These are phyloP conservation scores for Leuctra nigra DNA, from an alignment of 2,888 invertebrate species.

Conservation along the genomic window DNA sequence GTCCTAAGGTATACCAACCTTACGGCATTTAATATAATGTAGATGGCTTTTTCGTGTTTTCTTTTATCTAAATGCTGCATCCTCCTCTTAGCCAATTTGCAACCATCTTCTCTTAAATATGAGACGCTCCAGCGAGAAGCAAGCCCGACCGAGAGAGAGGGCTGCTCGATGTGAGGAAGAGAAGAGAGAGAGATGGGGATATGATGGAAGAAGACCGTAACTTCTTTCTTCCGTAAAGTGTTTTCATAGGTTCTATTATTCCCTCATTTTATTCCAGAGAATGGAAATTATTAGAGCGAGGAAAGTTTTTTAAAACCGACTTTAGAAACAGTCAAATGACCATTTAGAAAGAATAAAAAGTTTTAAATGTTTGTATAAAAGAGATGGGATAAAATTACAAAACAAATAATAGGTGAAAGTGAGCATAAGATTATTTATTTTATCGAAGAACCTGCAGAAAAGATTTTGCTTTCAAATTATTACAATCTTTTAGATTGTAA, in stretches of 20 bases:
- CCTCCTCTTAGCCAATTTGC: constrained; percentile 12
- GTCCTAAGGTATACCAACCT: constrained; percentile 7
- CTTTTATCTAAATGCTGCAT: constrained; percentile 16
- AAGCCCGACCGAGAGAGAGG: no score
- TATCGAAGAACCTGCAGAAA: no score
- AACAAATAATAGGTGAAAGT: no score
- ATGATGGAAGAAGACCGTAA: constrained; percentile 16
- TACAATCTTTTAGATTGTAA: no score
- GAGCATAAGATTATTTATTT: no score
- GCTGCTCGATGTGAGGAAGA: no score
- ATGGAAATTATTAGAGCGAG: constrained; percentile 13
- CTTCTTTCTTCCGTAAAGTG: constrained; percentile 17
- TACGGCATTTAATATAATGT: constrained; percentile 25
- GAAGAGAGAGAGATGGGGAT: constrained; percentile 1
- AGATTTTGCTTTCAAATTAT: no score
- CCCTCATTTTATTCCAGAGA: constrained; percentile 6
- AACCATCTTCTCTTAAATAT: constrained; percentile 17
- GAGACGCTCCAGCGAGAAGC: constrained; percentile 10
- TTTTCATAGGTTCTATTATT: constrained; percentile 16
- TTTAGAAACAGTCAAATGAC: constrained; percentile 20
- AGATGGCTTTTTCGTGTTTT: constrained; percentile 26
- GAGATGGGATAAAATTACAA: no score
- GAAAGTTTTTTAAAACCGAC: constrained; percentile 11
- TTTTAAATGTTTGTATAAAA: constrained; percentile 8
- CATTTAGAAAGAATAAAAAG: constrained; percentile 9